phyloP scores from a whole-genome alignment of 2,888 invertebrate species.

The Pantelozetes paolii region DNA sequence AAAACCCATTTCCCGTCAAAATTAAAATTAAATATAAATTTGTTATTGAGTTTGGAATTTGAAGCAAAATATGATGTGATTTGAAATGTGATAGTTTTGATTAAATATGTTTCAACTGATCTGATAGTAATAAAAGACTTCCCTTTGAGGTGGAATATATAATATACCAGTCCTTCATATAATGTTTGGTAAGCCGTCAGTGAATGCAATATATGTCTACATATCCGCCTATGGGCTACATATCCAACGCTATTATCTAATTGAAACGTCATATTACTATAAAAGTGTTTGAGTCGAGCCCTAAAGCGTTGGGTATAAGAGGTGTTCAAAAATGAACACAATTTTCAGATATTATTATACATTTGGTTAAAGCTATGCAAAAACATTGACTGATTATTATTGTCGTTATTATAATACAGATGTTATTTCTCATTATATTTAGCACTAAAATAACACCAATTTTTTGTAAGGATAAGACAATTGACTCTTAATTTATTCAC shows the following conservation, averaged over 20 bases:
- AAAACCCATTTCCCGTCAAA: neutral
- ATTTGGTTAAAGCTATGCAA: neutral
- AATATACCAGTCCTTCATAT: neutral
- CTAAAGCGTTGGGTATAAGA: neutral
- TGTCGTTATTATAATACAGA: slow-evolving; percentile 1
- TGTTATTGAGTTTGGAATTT: neutral
- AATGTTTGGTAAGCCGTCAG: neutral
- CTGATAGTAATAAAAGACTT: neutral
- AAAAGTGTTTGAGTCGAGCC: slow-evolving; percentile 10
- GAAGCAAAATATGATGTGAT: neutral
- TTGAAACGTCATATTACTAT: slow-evolving; percentile 24
- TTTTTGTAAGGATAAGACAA: neutral
- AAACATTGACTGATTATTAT: slow-evolving; percentile 10
- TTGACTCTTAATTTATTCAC: neutral
- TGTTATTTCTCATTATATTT: neutral
- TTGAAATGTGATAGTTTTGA: neutral
- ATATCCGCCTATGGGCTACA: slow-evolving; percentile 15
- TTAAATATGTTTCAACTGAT: neutral
- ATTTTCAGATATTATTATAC: neutral
- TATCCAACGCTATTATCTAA: neutral
- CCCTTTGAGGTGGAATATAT: slow-evolving; percentile 3
- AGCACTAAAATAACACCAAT: neutral
- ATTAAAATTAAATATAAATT: too few relatives aligned
- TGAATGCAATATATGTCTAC: neutral
- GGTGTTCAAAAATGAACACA: neutral